These are phyloP conservation scores for Sebastes iracundus DNA, from an alignment of 2,797 vertebrate genomes.

Conservation along the genomic window DNA sequence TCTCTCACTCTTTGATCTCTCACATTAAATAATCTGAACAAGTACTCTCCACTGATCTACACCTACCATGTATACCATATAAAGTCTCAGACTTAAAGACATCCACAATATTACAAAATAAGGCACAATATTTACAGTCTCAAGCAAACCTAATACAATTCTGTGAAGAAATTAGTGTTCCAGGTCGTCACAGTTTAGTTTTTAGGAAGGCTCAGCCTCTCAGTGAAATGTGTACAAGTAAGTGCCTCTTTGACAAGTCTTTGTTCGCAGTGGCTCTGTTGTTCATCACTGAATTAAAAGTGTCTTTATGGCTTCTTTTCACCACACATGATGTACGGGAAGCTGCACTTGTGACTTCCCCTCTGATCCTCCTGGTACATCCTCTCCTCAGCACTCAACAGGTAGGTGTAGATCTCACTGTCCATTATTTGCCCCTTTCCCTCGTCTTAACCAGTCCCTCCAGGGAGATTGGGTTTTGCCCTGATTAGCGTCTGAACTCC, in stretches of 20 bases:
- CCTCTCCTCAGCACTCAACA: neutral
- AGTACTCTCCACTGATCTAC: slow-evolving; percentile 36
- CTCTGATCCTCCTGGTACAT: neutral
- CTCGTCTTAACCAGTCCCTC: slow-evolving; percentile 82
- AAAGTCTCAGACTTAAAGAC: slow-evolving; percentile 34
- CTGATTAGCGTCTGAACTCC: slow-evolving; percentile 56
- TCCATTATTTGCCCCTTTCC: slow-evolving; percentile 72
- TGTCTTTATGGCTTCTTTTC: slow-evolving; percentile 46
- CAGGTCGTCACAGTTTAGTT: slow-evolving; percentile 40
- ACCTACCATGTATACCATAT: slow-evolving; percentile 11
- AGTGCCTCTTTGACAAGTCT: slow-evolving; percentile 16
- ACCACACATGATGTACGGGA: neutral
- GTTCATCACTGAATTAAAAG: slow-evolving; percentile 9
- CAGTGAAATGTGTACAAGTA: slow-evolving; percentile 56
- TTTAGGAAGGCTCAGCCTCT: slow-evolving; percentile 48
- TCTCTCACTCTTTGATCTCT: slow-evolving; percentile 17
- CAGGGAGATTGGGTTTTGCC: slow-evolving; percentile 74
- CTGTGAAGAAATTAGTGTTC: slow-evolving; percentile 23
- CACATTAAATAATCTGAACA: slow-evolving; percentile 58
- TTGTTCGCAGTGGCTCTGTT: slow-evolving; percentile 50
- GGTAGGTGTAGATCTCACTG: neutral
- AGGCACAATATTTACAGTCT: slow-evolving; percentile 58
- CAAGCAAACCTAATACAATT: slow-evolving; percentile 15
- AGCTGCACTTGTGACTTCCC: neutral
- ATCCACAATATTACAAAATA: slow-evolving; percentile 60